Conservation (phyloP, 2,888 invertebrate genomes). For the Oligia fasciuncula region DNA sequence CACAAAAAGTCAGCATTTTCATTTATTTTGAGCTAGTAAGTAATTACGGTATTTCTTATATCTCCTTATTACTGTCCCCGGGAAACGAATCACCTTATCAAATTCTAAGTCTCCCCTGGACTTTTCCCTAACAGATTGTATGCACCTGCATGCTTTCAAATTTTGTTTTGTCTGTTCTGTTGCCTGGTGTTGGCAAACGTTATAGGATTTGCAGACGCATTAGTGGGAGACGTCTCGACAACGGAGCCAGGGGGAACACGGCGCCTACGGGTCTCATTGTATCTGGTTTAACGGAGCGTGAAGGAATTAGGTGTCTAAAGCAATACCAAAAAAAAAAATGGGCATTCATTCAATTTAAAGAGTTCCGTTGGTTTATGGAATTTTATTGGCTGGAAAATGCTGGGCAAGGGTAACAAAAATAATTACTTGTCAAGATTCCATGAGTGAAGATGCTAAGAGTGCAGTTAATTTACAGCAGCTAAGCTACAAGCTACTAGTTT, state of each 20-base stretch:
- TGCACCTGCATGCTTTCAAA: constrained; percentile 41
- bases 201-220: constrained; percentile 62
- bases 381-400: constrained; percentile 21
- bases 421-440: neutral
- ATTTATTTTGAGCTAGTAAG: neutral
- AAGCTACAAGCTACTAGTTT: neutral
- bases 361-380: constrained; percentile 7
- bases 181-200: constrained; percentile 47
- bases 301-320: constrained; percentile 53
- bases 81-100: constrained; percentile 3
- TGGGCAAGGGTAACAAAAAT: constrained; percentile 2
- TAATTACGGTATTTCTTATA: neutral
- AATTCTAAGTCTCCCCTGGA: constrained; percentile 5
- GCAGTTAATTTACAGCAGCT: neutral
- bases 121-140: constrained; percentile 7
- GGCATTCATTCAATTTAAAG: constrained; percentile 42
- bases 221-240: constrained; percentile 58
- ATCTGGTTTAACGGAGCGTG: constrained; percentile 60
- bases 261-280: constrained; percentile 67
- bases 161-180: constrained; percentile 33
- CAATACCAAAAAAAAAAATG: constrained; percentile 40
- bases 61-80: neutral
- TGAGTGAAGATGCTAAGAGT: neutral
- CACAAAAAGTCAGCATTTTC: constrained; percentile 6
- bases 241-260: constrained; percentile 60